Conservation (phyloP, 92 coral and sea anemone species). For the Umimayanthus chanpuru region DNA sequence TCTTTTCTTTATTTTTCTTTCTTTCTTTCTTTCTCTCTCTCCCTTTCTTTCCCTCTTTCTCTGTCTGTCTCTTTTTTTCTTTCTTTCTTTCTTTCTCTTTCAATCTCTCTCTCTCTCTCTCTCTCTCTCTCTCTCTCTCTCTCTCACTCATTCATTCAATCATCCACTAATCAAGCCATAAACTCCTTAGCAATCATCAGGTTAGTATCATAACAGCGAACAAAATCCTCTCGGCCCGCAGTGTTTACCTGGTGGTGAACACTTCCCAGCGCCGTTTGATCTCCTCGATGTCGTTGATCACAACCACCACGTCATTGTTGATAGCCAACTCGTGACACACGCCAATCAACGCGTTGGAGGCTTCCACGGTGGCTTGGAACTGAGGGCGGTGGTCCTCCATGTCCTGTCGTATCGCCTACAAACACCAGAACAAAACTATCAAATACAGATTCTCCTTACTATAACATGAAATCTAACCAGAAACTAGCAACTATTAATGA, state of each 20-base stretch:
- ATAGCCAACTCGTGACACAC: slow-evolving; percentile 86
- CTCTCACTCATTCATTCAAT: not conserved
- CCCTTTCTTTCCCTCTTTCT: too few relatives aligned
- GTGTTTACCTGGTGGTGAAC: slow-evolving; percentile 51
- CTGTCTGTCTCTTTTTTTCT: too few relatives aligned
- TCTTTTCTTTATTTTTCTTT: too few relatives aligned
- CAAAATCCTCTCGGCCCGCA: not conserved
- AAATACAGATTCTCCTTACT: not conserved
- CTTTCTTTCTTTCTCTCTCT: too few relatives aligned
- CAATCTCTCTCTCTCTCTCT: not conserved
- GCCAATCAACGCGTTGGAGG: slow-evolving; percentile 74
- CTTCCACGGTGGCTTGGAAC: slow-evolving; percentile 65
- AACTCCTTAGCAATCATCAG: not conserved
- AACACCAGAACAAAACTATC: not conserved
- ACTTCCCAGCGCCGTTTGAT: slow-evolving; percentile 84
- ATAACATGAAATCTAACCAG: too few relatives aligned
- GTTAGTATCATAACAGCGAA: not conserved
- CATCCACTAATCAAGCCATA: not conserved
- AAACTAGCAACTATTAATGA: too few relatives aligned
- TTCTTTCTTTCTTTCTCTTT: too few relatives aligned
- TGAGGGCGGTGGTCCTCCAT: slow-evolving; percentile 80
- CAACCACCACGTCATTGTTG: slow-evolving; percentile 78
- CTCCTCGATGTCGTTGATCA: slow-evolving; percentile 78
- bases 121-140: not conserved
- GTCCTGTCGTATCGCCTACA: slow-evolving; percentile 72